These are phyloP conservation scores for Raillietiella orientalis DNA, from an alignment of 2,888 invertebrate genomes.

Conservation along the genomic window DNA sequence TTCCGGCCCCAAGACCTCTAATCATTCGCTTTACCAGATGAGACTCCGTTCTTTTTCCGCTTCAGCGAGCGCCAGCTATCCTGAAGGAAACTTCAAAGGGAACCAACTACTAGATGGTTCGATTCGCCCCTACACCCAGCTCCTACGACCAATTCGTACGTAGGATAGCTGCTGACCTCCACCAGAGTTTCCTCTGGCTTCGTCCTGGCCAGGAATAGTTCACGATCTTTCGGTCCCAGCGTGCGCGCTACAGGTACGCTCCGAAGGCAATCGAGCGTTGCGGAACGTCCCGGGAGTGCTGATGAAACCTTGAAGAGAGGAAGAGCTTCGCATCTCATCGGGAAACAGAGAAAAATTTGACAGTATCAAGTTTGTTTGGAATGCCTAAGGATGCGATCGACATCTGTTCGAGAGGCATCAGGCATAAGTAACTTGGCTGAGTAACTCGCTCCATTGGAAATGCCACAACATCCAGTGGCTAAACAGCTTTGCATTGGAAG, in stretches of 20 bases:
- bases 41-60: conserved; percentile 10
- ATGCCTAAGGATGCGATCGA: too few relatives aligned
- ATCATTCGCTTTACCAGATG: conserved; percentile 18
- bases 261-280: too few relatives aligned
- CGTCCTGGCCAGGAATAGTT: conserved; percentile 1
- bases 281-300: too few relatives aligned
- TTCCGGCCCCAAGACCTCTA: conserved; percentile 28
- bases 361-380: too few relatives aligned
- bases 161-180: conserved; percentile 38
- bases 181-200: conserved; percentile 11
- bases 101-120: conserved; percentile 45
- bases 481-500: too few relatives aligned
- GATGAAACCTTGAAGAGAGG: too few relatives aligned
- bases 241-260: not conserved
- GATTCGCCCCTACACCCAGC: conserved; percentile 35
- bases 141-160: conserved; percentile 45
- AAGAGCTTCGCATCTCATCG: too few relatives aligned
- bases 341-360: too few relatives aligned
- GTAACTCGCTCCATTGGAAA: too few relatives aligned
- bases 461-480: too few relatives aligned
- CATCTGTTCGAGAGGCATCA: too few relatives aligned
- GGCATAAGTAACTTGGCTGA: too few relatives aligned
- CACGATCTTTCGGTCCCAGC: conserved; percentile 2
- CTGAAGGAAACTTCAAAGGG: conserved; percentile 40
- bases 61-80: conserved; percentile 23